These are phyloP conservation scores for Phyllotis vaccarum DNA, from an alignment of 2,797 vertebrate species.

Conservation along the genomic window DNA sequence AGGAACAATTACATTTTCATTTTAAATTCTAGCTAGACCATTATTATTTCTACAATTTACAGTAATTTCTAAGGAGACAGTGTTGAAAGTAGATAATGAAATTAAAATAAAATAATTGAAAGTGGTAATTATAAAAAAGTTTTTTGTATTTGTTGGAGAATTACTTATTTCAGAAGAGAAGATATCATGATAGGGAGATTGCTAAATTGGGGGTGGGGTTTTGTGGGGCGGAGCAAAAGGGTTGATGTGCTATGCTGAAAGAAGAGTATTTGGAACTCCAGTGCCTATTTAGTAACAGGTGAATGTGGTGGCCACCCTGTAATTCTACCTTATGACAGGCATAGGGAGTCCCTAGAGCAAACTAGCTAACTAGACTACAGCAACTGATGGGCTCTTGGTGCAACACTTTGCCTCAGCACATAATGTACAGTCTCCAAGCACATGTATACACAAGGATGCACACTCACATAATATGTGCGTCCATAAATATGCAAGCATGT, in stretches of 20 bases:
- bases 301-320: no score
- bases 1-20: neutral
- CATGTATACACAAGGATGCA: neutral
- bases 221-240: neutral
- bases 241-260: fast-evolving
- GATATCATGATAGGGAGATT: neutral
- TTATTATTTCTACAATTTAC: neutral
- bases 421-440: neutral
- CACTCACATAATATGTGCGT: neutral
- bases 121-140: constrained; percentile 16
- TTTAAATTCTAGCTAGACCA: constrained; percentile 1
- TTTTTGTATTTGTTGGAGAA: neutral
- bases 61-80: neutral
- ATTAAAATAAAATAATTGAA: neutral
- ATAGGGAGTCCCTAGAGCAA: neutral
- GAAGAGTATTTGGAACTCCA: neutral
- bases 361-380: neutral
- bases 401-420: no score
- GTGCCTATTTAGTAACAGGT: neutral
- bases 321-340: neutral
- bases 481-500: neutral
- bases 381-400: neutral
- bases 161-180: neutral
- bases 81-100: neutral
- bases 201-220: neutral